phyloP scores from a whole-genome alignment of 2,113 vertebrate genomes.

The Rhinolophus ferrumequinum region DNA sequence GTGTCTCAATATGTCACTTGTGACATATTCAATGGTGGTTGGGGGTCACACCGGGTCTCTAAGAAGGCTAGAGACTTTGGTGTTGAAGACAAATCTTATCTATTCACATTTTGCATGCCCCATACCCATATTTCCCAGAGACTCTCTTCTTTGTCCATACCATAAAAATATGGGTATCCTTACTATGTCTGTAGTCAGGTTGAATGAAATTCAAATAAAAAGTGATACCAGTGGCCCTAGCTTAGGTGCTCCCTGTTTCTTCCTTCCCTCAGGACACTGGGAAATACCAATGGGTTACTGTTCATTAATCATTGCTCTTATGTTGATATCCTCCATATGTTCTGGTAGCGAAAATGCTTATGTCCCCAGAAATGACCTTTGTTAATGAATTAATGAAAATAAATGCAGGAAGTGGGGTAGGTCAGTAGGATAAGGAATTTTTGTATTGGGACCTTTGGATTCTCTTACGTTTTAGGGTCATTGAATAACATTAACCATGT shows the following conservation, averaged over 20 bases:
- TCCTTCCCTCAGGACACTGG: background rate
- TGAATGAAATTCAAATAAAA: background rate
- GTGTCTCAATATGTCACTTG: background rate
- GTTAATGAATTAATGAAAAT: slow-evolving; percentile 46
- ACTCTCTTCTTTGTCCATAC: background rate
- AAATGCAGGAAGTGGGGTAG: background rate
- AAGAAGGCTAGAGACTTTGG: background rate
- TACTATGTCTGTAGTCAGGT: background rate
- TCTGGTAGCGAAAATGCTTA: slow-evolving; percentile 42
- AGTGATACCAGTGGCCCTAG: background rate
- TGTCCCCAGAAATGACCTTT: background rate
- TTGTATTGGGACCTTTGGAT: background rate
- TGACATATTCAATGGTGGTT: background rate
- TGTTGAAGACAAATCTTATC: background rate
- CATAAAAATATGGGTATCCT: background rate
- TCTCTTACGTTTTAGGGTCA: background rate
- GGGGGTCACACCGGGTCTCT: background rate
- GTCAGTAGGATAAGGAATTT: background rate
- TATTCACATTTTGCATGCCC: background rate
- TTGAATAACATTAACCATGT: slow-evolving; percentile 3
- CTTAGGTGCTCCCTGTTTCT: background rate
- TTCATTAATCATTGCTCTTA: slow-evolving; percentile 21
- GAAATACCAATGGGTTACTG: background rate
- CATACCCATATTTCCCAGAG: background rate
- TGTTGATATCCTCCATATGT: background rate